These are phyloP conservation scores for Bovichtus diacanthus DNA, from an alignment of 2,797 vertebrate genomes.

Conservation along the genomic window DNA sequence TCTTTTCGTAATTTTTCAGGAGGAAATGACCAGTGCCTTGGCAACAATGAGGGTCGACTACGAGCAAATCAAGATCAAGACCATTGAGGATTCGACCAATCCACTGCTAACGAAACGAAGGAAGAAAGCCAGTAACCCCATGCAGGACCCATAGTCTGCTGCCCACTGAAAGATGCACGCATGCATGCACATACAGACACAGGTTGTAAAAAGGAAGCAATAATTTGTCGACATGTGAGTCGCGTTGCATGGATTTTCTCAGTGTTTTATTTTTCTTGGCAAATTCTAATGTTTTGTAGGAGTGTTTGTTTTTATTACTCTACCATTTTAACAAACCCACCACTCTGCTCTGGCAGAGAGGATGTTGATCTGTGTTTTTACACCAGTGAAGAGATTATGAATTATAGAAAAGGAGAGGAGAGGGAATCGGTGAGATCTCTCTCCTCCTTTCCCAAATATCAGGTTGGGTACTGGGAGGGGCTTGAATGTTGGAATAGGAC, in stretches of 20 bases:
- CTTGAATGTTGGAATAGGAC: slow-evolving; percentile 54
- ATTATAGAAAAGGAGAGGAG: slow-evolving; percentile 47
- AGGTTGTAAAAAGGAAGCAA: slow-evolving; percentile 89
- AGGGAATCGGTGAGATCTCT: slow-evolving; percentile 12
- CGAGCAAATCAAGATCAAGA: slow-evolving; percentile 99
- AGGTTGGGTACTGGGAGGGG: slow-evolving; percentile 67
- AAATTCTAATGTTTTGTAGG: slow-evolving; percentile 78
- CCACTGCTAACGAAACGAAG: slow-evolving; percentile 95
- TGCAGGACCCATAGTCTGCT: slow-evolving; percentile 54
- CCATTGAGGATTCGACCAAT: slow-evolving; percentile 95
- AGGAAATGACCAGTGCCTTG: slow-evolving; percentile 99
- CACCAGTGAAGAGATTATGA: slow-evolving; percentile 76
- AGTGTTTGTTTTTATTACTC: slow-evolving; percentile 82
- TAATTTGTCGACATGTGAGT: slow-evolving; percentile 85
- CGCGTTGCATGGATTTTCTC: slow-evolving; percentile 77
- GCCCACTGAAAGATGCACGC: slow-evolving; percentile 70
- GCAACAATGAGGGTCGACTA: slow-evolving; percentile 99
- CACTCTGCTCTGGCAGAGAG: slow-evolving; percentile 54
- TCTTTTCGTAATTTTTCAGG: slow-evolving; percentile 77
- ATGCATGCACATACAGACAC: slow-evolving; percentile 62
- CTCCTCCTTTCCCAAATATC: slow-evolving; percentile 56
- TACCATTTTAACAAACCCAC: slow-evolving; percentile 74
- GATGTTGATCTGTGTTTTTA: slow-evolving; percentile 69
- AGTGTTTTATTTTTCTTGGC: slow-evolving; percentile 77
- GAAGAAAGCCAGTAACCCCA: slow-evolving; percentile 88